Evolutionary conservation across 2,113 vertebrate genomes (phyloP), one percentile per base, ranked within the genome.

Genomic region (Microcebus murinus): DNA sequence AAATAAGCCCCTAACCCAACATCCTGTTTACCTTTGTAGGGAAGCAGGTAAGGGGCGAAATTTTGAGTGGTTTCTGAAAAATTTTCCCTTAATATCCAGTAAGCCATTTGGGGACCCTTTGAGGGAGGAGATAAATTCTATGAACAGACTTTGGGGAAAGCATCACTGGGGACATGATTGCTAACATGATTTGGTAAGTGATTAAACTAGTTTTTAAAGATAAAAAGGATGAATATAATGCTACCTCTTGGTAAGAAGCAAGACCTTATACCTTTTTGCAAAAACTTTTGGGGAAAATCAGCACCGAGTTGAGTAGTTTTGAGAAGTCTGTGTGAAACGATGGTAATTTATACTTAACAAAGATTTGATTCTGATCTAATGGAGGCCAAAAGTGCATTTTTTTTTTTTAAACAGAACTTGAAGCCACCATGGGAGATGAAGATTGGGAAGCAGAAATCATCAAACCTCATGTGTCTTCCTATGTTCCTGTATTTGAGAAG

Each of bases 401-500:
- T 76, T 52, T 80, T 87, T 87, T 91, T 70, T 74, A 67, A 45
- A 87, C 34, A 95, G 90, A 94, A 39, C 84, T n/a, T 61, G 81
- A 90, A 89, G 89, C 96, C 85, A 65, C 29, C 71, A 98, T 98
- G 98, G 80, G 57, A 10, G 94, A 95, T 42, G 98, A 99, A 73
- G 97, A 98, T 77, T 98, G 98, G 98, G 97, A 98, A 10, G 29
- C 73, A 1, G 98, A 98, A 85, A 34, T 97, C 31, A 67, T 48
- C 83, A 85, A 96, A 76, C 0, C 70, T 94, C 81, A 65, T 5
- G 14, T 31, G 1, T 52, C 96, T 0, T 13, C 77, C 25, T 9
- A 4, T 0, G 14, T 94, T 6, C 73, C 89, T 4, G 94, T 79
- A 9, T 97, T 98, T 83, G 96, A 98, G 74, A 98, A 98, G 95